Percentiles rank a stretch among this genome's conserved stretches.
These are phyloP conservation scores for Macquaria australasica DNA, from an alignment of 2,113 vertebrate genomes.

Conservation along the genomic window DNA sequence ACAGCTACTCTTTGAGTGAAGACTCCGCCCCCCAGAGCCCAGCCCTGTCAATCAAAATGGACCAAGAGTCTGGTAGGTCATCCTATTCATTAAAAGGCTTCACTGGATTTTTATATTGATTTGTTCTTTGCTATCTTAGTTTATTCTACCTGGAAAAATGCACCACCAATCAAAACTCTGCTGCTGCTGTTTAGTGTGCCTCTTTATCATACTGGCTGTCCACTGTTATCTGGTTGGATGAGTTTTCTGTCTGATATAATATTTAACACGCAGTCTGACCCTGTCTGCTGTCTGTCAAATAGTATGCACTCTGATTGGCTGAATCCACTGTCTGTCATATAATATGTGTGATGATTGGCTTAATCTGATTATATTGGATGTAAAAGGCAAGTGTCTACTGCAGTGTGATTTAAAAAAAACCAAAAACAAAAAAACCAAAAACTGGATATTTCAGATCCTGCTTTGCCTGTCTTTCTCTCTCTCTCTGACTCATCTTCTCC, in stretches of 20 bases:
- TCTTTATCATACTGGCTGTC: conserved; percentile 1
- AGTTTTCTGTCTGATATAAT: conserved; percentile 9
- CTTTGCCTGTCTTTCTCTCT: not conserved
- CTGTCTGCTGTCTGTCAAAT: conserved; percentile 12
- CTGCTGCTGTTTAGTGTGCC: conserved; percentile 46
- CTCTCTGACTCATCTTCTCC: conserved; percentile 22
- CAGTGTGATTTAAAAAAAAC: not conserved
- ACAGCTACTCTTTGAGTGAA: conserved; percentile 98
- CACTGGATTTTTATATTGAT: not conserved
- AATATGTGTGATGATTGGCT: conserved; percentile 7
- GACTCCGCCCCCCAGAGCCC: conserved; percentile 99
- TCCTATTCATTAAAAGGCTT: not conserved
- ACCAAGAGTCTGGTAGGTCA: conserved; percentile 90
- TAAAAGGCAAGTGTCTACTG: not conserved
- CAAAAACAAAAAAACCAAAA: too few relatives aligned
- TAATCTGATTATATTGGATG: not conserved
- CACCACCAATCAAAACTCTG: not conserved
- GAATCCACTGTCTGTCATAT: not conserved
- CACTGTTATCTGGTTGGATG: conserved; percentile 12
- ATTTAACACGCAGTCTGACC: conserved; percentile 8
- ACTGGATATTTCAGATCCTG: not conserved
- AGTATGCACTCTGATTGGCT: conserved; percentile 17
- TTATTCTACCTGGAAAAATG: not conserved
- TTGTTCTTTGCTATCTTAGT: not conserved
- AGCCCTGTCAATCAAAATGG: conserved; percentile 93